Evolutionary conservation across 2,797 vertebrate species (phyloP).

Genomic region (Halcyon smyrnensis): DNA sequence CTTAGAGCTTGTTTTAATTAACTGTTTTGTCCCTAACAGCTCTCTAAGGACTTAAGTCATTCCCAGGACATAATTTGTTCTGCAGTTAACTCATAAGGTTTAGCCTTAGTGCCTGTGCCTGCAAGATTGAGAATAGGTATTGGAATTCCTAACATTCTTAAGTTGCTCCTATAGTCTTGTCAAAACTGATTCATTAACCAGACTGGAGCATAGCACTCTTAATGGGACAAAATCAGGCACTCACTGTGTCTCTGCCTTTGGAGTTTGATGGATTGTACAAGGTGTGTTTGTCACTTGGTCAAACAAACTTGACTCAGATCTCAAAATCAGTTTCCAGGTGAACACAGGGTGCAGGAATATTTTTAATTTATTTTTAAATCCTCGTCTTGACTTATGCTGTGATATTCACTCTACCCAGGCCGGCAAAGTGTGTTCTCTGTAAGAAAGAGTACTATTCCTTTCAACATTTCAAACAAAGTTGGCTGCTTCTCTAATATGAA

Average conservation of each 20-base stretch:
- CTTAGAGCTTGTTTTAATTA: neutral
- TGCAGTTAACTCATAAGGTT: neutral
- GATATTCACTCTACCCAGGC: neutral
- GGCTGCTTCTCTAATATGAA: neutral
- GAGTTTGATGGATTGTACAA: neutral
- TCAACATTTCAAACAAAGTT: neutral
- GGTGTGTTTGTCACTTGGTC: neutral
- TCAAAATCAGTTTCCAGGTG: neutral
- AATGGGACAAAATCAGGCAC: neutral
- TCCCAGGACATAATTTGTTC: neutral
- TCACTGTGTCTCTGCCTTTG: neutral
- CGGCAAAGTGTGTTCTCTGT: neutral
- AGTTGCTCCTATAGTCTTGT: neutral
- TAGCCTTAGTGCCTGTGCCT: neutral
- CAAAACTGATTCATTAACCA: neutral
- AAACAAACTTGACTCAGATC: neutral
- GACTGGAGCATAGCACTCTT: neutral
- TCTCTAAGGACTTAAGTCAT: neutral
- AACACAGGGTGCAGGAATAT: neutral
- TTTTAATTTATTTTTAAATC: neutral
- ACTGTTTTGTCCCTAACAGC: neutral
- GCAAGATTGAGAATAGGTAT: neutral
- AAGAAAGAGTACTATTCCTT: neutral
- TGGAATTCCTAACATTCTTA: neutral
- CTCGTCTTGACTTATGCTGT: neutral